A percentile compares a stretch with the other conserved stretches of the same genome.
phyloP scores from a whole-genome alignment of 2,888 invertebrate species.

The Hesperia comma region DNA sequence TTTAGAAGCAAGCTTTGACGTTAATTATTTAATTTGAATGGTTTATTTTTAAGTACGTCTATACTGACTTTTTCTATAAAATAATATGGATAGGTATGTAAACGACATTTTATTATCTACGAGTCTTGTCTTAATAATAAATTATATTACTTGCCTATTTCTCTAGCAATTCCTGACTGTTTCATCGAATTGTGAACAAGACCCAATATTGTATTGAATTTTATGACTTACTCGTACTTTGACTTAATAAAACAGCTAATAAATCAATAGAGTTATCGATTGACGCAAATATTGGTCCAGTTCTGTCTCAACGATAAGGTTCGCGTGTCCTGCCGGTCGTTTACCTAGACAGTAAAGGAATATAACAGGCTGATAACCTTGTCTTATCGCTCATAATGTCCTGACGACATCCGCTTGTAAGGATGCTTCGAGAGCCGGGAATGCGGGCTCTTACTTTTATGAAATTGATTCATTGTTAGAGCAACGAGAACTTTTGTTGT shows the following conservation, averaged over 20 bases:
- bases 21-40: no score
- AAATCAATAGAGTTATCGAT: conserved; percentile 27
- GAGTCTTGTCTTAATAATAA: no score
- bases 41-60: no score
- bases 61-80: no score
- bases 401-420: conserved; percentile 32
- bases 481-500: background rate
- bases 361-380: conserved; percentile 45
- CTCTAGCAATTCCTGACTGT: no score
- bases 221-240: background rate
- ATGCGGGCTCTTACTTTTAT: conserved; percentile 16
- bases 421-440: conserved; percentile 3
- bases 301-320: conserved; percentile 26
- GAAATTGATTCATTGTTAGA: background rate
- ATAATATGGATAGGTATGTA: no score
- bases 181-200: conserved; percentile 7
- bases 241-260: conserved; percentile 11
- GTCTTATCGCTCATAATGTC: conserved; percentile 30
- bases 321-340: conserved; percentile 29
- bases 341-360: conserved; percentile 50
- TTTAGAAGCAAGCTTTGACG: no score
- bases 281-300: conserved; percentile 29
- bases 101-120: no score
- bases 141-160: no score
- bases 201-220: background rate